These are phyloP conservation scores for Carollia perspicillata DNA, from an alignment of 2,113 vertebrate genomes.

Conservation along the genomic window DNA sequence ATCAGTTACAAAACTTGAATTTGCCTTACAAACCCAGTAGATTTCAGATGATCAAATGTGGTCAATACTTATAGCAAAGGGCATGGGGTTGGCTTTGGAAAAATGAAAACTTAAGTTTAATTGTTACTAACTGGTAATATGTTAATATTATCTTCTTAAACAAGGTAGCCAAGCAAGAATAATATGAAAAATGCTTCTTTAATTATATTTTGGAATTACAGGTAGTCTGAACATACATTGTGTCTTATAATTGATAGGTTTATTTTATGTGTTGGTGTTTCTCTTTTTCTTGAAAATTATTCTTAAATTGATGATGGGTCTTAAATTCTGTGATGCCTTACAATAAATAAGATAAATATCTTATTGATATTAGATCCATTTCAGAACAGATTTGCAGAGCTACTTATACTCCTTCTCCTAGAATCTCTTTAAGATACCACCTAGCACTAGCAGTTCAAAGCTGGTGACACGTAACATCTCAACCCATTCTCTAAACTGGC, in stretches of 20 bases:
- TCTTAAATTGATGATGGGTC: not conserved
- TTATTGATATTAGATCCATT: not conserved
- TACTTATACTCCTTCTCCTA: not conserved
- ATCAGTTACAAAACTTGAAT: conserved; percentile 44
- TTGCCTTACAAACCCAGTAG: conserved; percentile 52
- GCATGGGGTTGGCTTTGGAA: not conserved
- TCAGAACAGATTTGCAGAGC: not conserved
- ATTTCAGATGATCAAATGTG: conserved; percentile 43
- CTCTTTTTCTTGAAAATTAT: not conserved
- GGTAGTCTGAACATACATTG: not conserved
- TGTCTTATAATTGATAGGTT: not conserved
- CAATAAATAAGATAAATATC: not conserved
- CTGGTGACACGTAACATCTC: not conserved
- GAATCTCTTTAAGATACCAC: not conserved
- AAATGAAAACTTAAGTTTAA: not conserved
- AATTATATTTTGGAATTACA: not conserved
- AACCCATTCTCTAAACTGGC: not conserved
- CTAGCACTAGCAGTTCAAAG: not conserved
- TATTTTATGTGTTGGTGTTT: not conserved
- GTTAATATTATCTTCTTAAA: not conserved
- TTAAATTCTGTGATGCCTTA: not conserved
- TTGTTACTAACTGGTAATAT: not conserved
- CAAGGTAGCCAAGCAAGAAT: not conserved
- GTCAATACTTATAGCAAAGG: not conserved
- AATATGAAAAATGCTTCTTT: not conserved